Conservation (phyloP, 2,797 vertebrate genomes). For the Dendrocincla tyrannina region DNA sequence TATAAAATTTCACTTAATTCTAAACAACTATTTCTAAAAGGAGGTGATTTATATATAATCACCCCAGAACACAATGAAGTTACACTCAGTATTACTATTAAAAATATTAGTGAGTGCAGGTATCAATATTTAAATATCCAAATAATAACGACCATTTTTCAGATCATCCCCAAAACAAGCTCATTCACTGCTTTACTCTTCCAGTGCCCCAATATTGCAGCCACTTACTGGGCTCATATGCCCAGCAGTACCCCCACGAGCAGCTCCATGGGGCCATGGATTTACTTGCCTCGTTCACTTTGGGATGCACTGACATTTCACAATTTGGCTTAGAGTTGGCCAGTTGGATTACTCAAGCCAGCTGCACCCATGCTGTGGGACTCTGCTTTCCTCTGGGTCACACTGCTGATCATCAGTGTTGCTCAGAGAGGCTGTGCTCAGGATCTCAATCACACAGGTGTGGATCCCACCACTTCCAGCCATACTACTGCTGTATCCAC, state of each 20-base stretch:
- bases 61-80: not conserved
- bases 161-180: not conserved
- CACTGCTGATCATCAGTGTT: not conserved
- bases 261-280: not conserved
- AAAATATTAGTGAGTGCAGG: not conserved
- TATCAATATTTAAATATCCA: not conserved
- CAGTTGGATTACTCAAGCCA: not conserved
- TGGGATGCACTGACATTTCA: not conserved
- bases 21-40: not conserved
- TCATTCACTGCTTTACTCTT: not conserved
- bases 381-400: not conserved
- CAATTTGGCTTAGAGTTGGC: not conserved
- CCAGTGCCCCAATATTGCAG: not conserved
- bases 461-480: not conserved
- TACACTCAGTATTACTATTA: not conserved
- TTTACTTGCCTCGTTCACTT: not conserved
- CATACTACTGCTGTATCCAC: not conserved
- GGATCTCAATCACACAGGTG: not conserved
- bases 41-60: not conserved
- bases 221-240: not conserved
- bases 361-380: not conserved
- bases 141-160: not conserved
- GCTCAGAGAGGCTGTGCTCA: fast-evolving
- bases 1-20: not conserved
- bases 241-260: fast-evolving